Evolutionary conservation across 2,888 invertebrate species (phyloP).

Genomic region (Malachius bipustulatus): DNA sequence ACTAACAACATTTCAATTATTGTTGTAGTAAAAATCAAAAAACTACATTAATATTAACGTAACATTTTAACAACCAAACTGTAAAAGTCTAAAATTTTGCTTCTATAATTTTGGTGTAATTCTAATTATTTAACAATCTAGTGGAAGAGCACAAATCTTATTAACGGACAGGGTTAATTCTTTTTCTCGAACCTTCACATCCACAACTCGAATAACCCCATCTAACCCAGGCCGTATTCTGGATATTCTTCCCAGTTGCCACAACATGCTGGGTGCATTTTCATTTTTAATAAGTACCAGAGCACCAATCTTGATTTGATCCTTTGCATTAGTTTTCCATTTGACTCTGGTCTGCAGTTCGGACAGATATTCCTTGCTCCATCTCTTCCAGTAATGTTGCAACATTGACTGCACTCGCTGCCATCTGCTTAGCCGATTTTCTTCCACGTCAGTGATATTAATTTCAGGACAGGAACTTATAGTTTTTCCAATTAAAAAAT

Average conservation of each 20-base stretch:
- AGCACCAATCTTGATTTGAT: slow-evolving; percentile 9
- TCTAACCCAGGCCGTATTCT: slow-evolving; percentile 4
- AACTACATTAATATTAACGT: too few relatives aligned
- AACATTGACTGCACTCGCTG: slow-evolving; percentile 11
- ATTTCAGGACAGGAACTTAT: slow-evolving; percentile 16
- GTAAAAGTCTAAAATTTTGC: too few relatives aligned
- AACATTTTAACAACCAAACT: too few relatives aligned
- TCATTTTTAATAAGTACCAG: slow-evolving; percentile 15
- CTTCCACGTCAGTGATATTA: slow-evolving; percentile 4
- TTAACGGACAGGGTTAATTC: too few relatives aligned
- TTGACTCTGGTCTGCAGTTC: slow-evolving; percentile 13
- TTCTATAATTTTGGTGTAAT: too few relatives aligned
- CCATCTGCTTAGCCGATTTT: slow-evolving; percentile 9
- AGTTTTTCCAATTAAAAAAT: slow-evolving; percentile 21
- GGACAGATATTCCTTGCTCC: slow-evolving; percentile 13
- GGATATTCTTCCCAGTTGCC: slow-evolving; percentile 12
- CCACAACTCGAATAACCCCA: slow-evolving; percentile 5
- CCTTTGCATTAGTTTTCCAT: slow-evolving; percentile 9
- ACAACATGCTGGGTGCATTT: slow-evolving; percentile 11
- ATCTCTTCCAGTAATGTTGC: slow-evolving; percentile 14
- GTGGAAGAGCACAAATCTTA: too few relatives aligned
- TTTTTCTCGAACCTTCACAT: slow-evolving; percentile 3
- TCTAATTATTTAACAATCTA: too few relatives aligned
- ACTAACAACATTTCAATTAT: too few relatives aligned
- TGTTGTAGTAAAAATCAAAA: too few relatives aligned